phyloP scores from a whole-genome alignment of 1,140 invertebrate genomes.

The Drosophila saltans region DNA sequence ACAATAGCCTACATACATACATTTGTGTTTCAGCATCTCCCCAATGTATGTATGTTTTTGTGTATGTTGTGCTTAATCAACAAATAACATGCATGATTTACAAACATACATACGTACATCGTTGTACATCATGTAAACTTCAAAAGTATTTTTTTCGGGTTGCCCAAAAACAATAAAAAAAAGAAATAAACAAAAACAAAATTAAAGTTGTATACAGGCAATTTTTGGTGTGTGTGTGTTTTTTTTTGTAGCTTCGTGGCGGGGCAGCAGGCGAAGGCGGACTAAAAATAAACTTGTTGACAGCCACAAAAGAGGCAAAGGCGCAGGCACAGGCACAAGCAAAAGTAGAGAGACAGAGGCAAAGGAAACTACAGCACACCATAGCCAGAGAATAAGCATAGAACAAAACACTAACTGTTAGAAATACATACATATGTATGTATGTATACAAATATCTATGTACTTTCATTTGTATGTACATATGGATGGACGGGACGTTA shows the following conservation, averaged over 20 bases:
- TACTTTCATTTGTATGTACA: not conserved
- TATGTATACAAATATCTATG: not conserved
- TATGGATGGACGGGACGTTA: too few species aligned
- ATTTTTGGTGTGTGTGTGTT: slow-evolving; percentile 10
- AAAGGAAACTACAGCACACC: slow-evolving; percentile 4
- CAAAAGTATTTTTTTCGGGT: slow-evolving; percentile 20
- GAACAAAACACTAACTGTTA: not conserved
- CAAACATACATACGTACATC: slow-evolving; percentile 16
- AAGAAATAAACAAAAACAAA: slow-evolving; percentile 28
- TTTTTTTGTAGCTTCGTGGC: slow-evolving; percentile 20
- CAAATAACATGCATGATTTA: not conserved
- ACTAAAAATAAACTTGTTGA: slow-evolving; percentile 79
- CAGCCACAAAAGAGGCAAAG: slow-evolving; percentile 59
- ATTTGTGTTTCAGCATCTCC: not conserved
- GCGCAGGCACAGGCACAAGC: not conserved
- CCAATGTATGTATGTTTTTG: not conserved
- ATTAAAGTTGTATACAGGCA: slow-evolving; percentile 21
- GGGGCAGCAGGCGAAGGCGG: slow-evolving; percentile 10
- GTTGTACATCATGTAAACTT: slow-evolving; percentile 11
- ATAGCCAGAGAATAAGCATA: not conserved
- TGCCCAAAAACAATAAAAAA: slow-evolving; percentile 8
- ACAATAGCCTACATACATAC: not conserved
- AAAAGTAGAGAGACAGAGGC: not conserved
- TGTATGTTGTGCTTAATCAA: not conserved
- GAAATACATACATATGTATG: not conserved